These are phyloP conservation scores for Agriopis marginaria DNA, from an alignment of 2,888 invertebrate species.

Conservation along the genomic window DNA sequence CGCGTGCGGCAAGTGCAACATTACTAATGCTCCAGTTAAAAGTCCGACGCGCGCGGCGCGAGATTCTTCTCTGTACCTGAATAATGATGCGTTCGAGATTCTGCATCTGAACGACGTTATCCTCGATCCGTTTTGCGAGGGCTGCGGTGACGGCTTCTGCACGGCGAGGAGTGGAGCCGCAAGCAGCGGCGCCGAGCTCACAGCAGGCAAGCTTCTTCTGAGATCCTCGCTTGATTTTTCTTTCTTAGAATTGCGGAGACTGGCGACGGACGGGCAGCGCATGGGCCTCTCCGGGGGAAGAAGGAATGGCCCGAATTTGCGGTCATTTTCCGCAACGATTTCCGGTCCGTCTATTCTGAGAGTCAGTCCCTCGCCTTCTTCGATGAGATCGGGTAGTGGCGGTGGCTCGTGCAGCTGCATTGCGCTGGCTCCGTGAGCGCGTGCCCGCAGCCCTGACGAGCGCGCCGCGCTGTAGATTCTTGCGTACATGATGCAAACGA, in stretches of 20 bases:
- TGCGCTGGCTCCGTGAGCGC: constrained; percentile 81
- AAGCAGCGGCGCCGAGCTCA: constrained; percentile 83
- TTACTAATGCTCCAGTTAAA: constrained; percentile 89
- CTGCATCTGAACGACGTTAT: constrained; percentile 92
- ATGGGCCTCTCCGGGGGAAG: constrained; percentile 77
- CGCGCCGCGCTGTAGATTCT: constrained; percentile 92
- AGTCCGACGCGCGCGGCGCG: constrained; percentile 92
- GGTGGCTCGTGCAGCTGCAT: constrained; percentile 82
- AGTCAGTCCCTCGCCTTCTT: constrained; percentile 79
- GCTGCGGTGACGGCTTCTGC: constrained; percentile 77
- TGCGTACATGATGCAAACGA: constrained; percentile 91
- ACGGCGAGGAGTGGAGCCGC: constrained; percentile 72
- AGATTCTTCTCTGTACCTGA: constrained; percentile 95
- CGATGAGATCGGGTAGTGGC: constrained; percentile 72
- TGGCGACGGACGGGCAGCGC: constrained; percentile 80
- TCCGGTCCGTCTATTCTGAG: constrained; percentile 76
- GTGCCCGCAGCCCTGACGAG: constrained; percentile 86
- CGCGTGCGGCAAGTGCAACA: constrained; percentile 90
- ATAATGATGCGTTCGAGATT: constrained; percentile 93
- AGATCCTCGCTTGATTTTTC: constrained; percentile 76
- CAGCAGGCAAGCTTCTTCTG: constrained; percentile 76
- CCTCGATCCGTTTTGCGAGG: constrained; percentile 83
- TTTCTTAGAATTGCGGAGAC: constrained; percentile 74
- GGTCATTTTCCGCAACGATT: constrained; percentile 60
- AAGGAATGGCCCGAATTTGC: constrained; percentile 79